Percentiles rank a stretch among this genome's conserved stretches.
Conservation (phyloP, 2,797 vertebrate genomes). For the Cyprinella venusta region DNA sequence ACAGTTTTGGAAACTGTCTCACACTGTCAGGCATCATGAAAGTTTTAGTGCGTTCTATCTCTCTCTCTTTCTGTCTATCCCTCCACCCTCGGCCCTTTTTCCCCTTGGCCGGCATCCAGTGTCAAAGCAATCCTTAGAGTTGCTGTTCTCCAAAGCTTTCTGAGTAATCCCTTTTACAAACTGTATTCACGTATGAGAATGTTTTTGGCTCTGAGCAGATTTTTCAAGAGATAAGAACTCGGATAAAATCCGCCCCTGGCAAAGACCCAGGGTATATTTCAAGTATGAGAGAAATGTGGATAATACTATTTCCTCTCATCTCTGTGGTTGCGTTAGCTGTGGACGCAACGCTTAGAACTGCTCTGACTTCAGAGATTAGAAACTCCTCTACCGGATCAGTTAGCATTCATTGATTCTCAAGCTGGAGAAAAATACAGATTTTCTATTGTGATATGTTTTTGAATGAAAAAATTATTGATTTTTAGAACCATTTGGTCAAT, state of each 20-base stretch:
- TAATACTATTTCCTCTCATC: slow-evolving; percentile 38
- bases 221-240: slow-evolving; percentile 45
- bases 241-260: slow-evolving; percentile 38
- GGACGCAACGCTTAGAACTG: slow-evolving; percentile 4
- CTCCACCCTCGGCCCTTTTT: background rate
- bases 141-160: slow-evolving; percentile 38
- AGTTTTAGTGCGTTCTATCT: slow-evolving; percentile 57
- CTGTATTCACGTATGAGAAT: slow-evolving; percentile 24
- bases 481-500: background rate
- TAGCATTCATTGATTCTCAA: background rate
- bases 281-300: slow-evolving; percentile 43
- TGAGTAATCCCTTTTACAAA: slow-evolving; percentile 44
- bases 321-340: slow-evolving; percentile 12
- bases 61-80: background rate
- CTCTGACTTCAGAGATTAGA: slow-evolving; percentile 32
- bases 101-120: slow-evolving; percentile 32
- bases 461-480: background rate
- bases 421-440: background rate
- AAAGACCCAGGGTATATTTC: slow-evolving; percentile 30
- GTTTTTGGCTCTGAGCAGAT: slow-evolving; percentile 46
- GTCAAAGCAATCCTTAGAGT: slow-evolving; percentile 40
- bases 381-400: slow-evolving; percentile 22
- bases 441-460: background rate
- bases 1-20: slow-evolving; percentile 54
- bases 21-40: slow-evolving; percentile 46